Conservation (phyloP, 2,888 invertebrate species). For the Caenorhabditis uteleia region DNA sequence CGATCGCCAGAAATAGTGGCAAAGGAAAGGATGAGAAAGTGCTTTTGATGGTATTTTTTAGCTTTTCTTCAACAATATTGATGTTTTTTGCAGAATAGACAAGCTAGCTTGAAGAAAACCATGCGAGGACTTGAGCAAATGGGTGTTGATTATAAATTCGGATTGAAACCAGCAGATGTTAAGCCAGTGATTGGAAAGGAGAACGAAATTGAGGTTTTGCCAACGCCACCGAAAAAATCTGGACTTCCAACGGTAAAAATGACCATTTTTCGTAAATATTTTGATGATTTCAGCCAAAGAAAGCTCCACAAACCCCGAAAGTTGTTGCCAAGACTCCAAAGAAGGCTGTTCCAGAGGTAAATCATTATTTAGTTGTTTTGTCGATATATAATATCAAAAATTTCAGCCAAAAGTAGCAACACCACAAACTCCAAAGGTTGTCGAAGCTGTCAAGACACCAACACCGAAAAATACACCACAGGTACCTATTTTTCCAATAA, state of each 20-base stretch:
- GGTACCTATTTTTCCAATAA: conserved; percentile 1
- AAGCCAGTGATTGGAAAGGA: not conserved
- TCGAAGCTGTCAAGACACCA: conserved; percentile 4
- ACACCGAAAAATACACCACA: conserved; percentile 6
- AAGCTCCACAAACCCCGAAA: conserved; percentile 6
- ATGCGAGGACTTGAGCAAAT: conserved; percentile 34
- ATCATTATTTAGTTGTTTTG: too few species aligned
- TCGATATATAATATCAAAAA: too few species aligned
- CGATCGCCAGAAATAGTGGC: conserved; percentile 22
- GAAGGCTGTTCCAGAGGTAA: too few species aligned
- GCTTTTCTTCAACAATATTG: not conserved
- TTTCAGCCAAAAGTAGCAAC: conserved; percentile 1
- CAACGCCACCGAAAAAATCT: not conserved
- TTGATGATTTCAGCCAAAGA: too few species aligned
- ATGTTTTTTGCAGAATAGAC: not conserved
- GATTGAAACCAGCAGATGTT: not conserved
- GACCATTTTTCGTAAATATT: too few species aligned
- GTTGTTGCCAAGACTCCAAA: conserved; percentile 4
- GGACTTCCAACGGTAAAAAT: not conserved
- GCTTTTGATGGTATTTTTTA: conserved; percentile 14
- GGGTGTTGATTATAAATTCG: conserved; percentile 52
- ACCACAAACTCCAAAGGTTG: conserved; percentile 5
- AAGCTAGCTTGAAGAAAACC: conserved; percentile 3
- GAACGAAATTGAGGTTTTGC: not conserved
- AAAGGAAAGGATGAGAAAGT: conserved; percentile 28